Evolutionary conservation across 2,888 invertebrate species (phyloP).

Genomic region (Allygus modestus): DNA sequence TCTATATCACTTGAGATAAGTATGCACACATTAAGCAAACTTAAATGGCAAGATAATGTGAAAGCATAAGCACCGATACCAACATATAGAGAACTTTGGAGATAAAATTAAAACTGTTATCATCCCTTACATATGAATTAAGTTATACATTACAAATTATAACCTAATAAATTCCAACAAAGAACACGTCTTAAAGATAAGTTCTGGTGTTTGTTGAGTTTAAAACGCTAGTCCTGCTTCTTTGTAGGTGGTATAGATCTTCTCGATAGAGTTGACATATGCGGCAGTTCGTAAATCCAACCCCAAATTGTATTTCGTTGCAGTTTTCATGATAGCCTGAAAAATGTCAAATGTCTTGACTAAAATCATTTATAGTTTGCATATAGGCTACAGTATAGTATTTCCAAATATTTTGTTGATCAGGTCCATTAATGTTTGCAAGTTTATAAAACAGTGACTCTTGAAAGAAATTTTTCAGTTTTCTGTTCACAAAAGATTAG

Average conservation of each 20-base stretch:
- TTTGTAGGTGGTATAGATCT: slow-evolving; percentile 96
- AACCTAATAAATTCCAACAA: slow-evolving; percentile 36
- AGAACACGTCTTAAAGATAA: neutral
- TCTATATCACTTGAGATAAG: too few species aligned
- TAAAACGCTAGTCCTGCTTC: slow-evolving; percentile 97
- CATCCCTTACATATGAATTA: too few species aligned
- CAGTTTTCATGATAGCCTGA: slow-evolving; percentile 95
- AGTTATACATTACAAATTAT: too few species aligned
- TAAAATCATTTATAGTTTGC: neutral
- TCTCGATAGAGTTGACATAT: slow-evolving; percentile 96
- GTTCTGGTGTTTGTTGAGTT: neutral
- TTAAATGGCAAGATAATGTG: neutral
- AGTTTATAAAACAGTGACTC: too few species aligned
- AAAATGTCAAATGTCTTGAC: slow-evolving; percentile 67
- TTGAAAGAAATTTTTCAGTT: too few species aligned
- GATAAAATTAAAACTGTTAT: too few species aligned
- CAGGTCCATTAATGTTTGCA: too few species aligned
- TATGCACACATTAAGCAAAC: neutral
- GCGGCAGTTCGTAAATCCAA: slow-evolving; percentile 97
- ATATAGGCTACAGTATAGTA: neutral
- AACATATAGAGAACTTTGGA: too few species aligned
- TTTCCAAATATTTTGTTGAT: too few species aligned
- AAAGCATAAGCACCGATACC: slow-evolving; percentile 15
- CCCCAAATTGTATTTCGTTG: slow-evolving; percentile 94
- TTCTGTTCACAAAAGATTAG: too few species aligned